Evolutionary conservation across 2,113 vertebrate species (phyloP), one percentile per base, ranked within the genome.

Genomic region (Ptilorrhoa leucosticta): DNA sequence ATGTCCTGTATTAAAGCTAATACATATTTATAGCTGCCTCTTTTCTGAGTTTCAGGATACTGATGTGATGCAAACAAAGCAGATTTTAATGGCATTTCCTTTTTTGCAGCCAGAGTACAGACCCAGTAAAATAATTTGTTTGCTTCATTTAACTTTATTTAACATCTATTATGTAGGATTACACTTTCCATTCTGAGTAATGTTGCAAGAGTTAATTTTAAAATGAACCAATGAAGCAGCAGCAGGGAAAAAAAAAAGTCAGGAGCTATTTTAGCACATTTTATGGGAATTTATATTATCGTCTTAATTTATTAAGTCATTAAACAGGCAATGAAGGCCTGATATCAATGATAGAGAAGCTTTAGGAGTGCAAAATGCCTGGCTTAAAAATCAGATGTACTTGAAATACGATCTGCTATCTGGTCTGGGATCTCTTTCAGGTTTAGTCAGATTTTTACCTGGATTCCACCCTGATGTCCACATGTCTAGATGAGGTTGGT

Each of bases 21-120:
- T 72, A 13, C 18, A n/a, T 95, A 97, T 95, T 97, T 97, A 90
- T 92, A 95, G 81, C 45, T 93, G 53, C 47, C 64, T 54, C 44
- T 93, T 69, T 48, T 83, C 72, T 92, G 68, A 78, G 31, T 89
- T 80, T 95, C 88, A 90, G 90, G 92, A 93, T 92, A 51, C 31
- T 50, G 37, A 19, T 19, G 69, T 64, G 23, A 53, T 93, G 40
- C 56, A 96, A 72, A 83, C 80, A 93, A 89, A 76, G n/a, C 66
- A 82, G 11, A 68, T 91, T 78, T 68, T 60, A 70, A 20, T 86
- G 66, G 40, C 42, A 80, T 83, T 97, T 96, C 87, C 92, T 91
- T 56, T 68, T 63, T 47, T 30, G 5, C n/a, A 89, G 71, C 54
- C 80, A 42, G 73, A 68, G 28, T 72, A 92, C 40, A 87, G 50